Percentiles rank a stretch among this genome's conserved stretches.
These are phyloP conservation scores for Automeris io DNA, from an alignment of 2,888 invertebrate species.

Conservation along the genomic window DNA sequence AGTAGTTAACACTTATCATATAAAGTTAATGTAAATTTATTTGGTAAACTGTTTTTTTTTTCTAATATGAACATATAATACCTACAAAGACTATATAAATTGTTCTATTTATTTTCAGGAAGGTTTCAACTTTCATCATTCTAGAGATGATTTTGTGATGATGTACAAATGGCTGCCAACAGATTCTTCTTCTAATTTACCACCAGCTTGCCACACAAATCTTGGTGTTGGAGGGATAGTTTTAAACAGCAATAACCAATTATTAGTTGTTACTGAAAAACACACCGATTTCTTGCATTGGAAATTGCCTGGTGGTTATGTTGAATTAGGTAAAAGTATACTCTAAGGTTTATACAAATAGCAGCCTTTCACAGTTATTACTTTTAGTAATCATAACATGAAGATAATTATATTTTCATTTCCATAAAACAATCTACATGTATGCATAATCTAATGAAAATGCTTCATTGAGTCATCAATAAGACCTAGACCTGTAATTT, in stretches of 20 bases:
- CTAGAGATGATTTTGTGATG: constrained; percentile 85
- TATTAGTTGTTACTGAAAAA: constrained; percentile 89
- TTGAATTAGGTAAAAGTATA: constrained; percentile 83
- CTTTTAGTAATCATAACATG: no score
- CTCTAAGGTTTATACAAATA: no score
- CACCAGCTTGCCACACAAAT: constrained; percentile 87
- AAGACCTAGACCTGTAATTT: not conserved
- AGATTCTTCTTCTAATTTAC: constrained; percentile 79
- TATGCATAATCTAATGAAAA: not conserved
- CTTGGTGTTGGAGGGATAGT: constrained; percentile 92
- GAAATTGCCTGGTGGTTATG: constrained; percentile 96
- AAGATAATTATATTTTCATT: not conserved
- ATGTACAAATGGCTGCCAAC: constrained; percentile 88
- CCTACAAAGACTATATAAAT: no score
- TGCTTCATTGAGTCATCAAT: no score
- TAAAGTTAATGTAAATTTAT: no score
- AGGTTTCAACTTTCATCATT: constrained; percentile 93
- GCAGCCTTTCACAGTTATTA: no score
- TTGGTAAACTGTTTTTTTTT: no score
- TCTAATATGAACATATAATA: no score
- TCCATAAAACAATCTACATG: not conserved
- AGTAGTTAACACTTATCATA: no score
- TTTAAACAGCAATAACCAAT: constrained; percentile 83
- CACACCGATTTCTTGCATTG: constrained; percentile 79
- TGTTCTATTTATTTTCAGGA: no score